A percentile compares a stretch with the other conserved stretches of the same genome.
phyloP scores from a whole-genome alignment of 2,888 invertebrate genomes.

The Drosophila limbata region DNA sequence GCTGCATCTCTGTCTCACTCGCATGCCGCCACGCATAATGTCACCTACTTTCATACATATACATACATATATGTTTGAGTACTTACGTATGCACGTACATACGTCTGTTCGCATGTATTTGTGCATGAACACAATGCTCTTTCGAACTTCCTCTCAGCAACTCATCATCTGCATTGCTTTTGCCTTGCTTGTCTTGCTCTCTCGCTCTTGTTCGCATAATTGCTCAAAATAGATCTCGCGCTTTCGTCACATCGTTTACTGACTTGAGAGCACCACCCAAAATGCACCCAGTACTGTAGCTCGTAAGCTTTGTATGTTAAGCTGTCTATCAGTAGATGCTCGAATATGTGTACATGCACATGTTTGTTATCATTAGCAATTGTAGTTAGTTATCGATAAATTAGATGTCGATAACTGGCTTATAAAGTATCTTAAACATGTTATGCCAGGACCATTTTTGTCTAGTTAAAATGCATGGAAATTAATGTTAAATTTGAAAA shows the following conservation, averaged over 20 bases:
- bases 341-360: background rate
- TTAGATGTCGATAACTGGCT: constrained; percentile 1
- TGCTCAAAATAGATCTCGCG: constrained; percentile 64
- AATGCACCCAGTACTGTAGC: constrained; percentile 17
- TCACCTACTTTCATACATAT: constrained; percentile 49
- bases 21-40: constrained; percentile 55
- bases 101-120: background rate
- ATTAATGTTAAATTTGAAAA: background rate
- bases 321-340: constrained; percentile 13
- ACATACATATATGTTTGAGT: constrained; percentile 3
- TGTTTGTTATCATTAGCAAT: constrained; percentile 18
- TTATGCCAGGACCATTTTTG: background rate
- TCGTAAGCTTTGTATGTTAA: constrained; percentile 17
- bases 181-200: constrained; percentile 16
- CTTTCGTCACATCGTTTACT: constrained; percentile 13
- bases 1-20: constrained; percentile 43
- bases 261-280: constrained; percentile 29
- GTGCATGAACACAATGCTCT: constrained; percentile 4
- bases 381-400: background rate
- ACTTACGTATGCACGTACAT: background rate
- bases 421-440: background rate
- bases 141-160: constrained; percentile 2
- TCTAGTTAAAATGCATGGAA: background rate
- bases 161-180: constrained; percentile 10
- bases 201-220: constrained; percentile 44